Base-by-base conservation (phyloP, 2,797 vertebrate species). In the Astyanax mexicanus region DNA sequence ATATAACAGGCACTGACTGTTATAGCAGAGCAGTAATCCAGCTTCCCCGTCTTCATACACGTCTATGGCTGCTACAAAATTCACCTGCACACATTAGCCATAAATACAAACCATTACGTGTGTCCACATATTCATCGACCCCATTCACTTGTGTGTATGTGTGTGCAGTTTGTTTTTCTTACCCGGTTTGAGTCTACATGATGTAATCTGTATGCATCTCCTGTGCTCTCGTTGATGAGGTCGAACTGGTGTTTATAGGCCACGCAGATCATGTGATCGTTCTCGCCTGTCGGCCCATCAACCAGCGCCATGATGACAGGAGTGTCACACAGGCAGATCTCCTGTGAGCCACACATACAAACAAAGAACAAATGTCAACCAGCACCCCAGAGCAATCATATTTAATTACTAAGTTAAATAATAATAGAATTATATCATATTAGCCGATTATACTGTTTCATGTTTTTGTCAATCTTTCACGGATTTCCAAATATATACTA, bases 31-130 rank as follows among this genome's bases (percentile, higher is more conserved):
- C 72, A 99, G 92, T 51, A 99, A 91, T 62, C 97, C 98, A 0
- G 98, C 97, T 82, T 99, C 98, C 29, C 98, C 98, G 13, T 99
- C 98, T 92, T 99, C 98, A 44, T 99, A 99, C 40, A 99, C 95
- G 84, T 99, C 98, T 88, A 99, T 97, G 89, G 96, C 97, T 78
- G 97, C 95, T 83, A 99, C 97, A 82, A 98, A 99, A 93, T 97
- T 95, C 87, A 98, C 97, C 98, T 99, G 95, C 80, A 85, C 87
- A 91, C 35, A 89, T 85, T 77, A 54, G 35, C 52, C 6, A 61
- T 29, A 29, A 4, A 61, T 10, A 29, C 47, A 15, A 74, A 54
- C 51, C 51, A 25, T 71, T 17, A n/a, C 8, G 10, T 49, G 21
- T 70, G 25, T 47, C 7, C 54, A 11, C 60, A 42, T 38, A n/a